Base-by-base conservation (phyloP, 37 sponge, comb jelly and placozoan genomes). In the Haliclona indistincta region DNA sequence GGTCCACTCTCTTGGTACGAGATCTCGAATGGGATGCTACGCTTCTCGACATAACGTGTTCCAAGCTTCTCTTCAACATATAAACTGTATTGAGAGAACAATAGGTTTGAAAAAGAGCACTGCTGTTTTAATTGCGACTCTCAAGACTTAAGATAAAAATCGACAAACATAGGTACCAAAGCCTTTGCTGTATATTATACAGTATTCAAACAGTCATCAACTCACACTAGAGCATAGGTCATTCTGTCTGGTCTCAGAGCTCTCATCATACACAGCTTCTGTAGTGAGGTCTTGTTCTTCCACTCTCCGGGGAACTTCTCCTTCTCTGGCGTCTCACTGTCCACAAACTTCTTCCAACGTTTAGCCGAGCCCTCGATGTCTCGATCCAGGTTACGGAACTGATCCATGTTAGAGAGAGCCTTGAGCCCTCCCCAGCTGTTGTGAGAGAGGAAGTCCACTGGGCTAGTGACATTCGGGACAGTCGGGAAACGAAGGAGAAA, bases 281-380 rank as follows among this genome's bases (percentile, higher is more conserved):
- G 99, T 17, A 98, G 78, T 2, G 93, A 78, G 5, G 88, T 81
- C 83, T 98, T 98, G 78, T 92, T 98, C 89, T 98, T 98, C 99
- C 99, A 98, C 62, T 98, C 99, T 52, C 92, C 93, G 28, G 99
- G 99, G 67, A 95, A 98, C 71, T 95, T 98, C 88, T 98, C 99
- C 67, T 94, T 95, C 69, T 98, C 99, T 7, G 95, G 96, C 67
- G 94, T 88, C 82, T 98, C 99, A 63, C 96, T 95, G 67, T 98
- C 99, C 22, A 95, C 95, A 81, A 98, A 98, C 86, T 98, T 98
- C 84, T 98, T 98, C 99, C 99, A 98, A 1, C 99, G 68, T 68
- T 98, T 98, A 29, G 95, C 99, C 33, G 99, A 98, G 0, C 99
- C 83, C 73, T 98, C 99, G 58, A 98, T 89, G 56, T 98, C 99